Evolutionary conservation across 2,797 vertebrate genomes (phyloP), one percentile per base, ranked within the genome.

Genomic region (Nannoperca obscura): DNA sequence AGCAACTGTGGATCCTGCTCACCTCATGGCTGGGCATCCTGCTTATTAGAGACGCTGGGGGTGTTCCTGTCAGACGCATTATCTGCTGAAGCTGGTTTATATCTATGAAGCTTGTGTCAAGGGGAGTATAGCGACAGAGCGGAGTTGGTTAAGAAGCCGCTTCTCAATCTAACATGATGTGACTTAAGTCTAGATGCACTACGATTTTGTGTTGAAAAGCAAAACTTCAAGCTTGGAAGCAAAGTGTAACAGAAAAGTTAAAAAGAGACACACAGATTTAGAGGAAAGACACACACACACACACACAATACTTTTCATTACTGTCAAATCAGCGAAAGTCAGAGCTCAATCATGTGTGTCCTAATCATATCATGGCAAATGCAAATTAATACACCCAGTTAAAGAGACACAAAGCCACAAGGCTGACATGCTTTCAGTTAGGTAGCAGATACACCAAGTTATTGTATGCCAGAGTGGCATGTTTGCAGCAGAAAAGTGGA

Each of bases 31-130:
- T 99, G 94, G 97, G 98, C 98, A 99, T 99, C 97, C 98, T 98
- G 97, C 96, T 99, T 97, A 99, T 98, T 95, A 99, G 97, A 93
- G 97, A 96, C 73, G 96, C 96, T 92, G 98, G 97, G 93, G 98
- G 98, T 55, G 97, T 99, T 96, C 98, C 98, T 92, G 98, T 99
- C 95, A 99, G 97, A 92, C 98, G 97, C 97, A 99, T 98, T 95
- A 99, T 99, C 97, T 99, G 98, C 95, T 99, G 98, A 95, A 99
- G 98, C 95, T 99, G 98, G 97, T 99, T 99, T 98, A 99, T 99
- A 96, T 99, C 98, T 99, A 97, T 93, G 92, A 85, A 93, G 94
- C 95, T 96, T 94, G 73, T 88, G 98, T 99, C 97, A 99, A 99
- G 97, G 97, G 96, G 95, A 94, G 96, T 96, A 96, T 93, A 96